Percentiles rank a stretch among this genome's conserved stretches.
phyloP scores from a whole-genome alignment of 2,888 invertebrate species.

The Odontocerum albicorne region DNA sequence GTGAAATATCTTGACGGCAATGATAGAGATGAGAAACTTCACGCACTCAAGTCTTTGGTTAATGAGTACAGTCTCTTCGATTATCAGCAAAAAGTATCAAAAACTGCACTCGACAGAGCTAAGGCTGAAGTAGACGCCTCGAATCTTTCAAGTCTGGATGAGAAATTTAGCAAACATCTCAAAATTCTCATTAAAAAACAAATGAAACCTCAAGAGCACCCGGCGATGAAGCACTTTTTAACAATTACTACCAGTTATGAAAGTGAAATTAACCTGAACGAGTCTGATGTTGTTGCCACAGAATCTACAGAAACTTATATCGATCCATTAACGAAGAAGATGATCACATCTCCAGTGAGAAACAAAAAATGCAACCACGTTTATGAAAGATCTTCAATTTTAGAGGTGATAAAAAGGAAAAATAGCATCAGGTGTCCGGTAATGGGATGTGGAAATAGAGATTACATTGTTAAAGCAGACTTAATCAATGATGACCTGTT shows the following conservation, averaged over 20 bases:
- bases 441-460: slow-evolving; percentile 11
- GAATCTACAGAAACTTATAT: slow-evolving; percentile 15
- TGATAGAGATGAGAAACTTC: slow-evolving; percentile 12
- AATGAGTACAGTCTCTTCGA: slow-evolving; percentile 19
- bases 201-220: slow-evolving; percentile 9
- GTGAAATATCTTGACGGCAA: slow-evolving; percentile 11
- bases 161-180: slow-evolving; percentile 17
- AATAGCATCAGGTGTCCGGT: slow-evolving; percentile 7
- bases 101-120: slow-evolving; percentile 16
- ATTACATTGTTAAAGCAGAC: slow-evolving; percentile 3
- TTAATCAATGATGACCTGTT: slow-evolving; percentile 8
- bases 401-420: slow-evolving; percentile 7
- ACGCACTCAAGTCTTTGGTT: slow-evolving; percentile 7
- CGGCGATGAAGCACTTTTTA: background rate
- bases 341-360: slow-evolving; percentile 17
- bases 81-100: slow-evolving; percentile 15
- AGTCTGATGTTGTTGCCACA: slow-evolving; percentile 15
- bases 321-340: slow-evolving; percentile 21
- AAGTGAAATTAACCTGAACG: background rate
- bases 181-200: slow-evolving; percentile 6
- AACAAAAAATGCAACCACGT: slow-evolving; percentile 22
- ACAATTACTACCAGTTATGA: background rate
- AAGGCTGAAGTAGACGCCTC: background rate
- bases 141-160: slow-evolving; percentile 3
- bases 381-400: slow-evolving; percentile 20